A percentile compares a stretch with the other conserved stretches of the same genome.
phyloP scores from a whole-genome alignment of 2,888 invertebrate species.

The Eupithecia subfuscata region DNA sequence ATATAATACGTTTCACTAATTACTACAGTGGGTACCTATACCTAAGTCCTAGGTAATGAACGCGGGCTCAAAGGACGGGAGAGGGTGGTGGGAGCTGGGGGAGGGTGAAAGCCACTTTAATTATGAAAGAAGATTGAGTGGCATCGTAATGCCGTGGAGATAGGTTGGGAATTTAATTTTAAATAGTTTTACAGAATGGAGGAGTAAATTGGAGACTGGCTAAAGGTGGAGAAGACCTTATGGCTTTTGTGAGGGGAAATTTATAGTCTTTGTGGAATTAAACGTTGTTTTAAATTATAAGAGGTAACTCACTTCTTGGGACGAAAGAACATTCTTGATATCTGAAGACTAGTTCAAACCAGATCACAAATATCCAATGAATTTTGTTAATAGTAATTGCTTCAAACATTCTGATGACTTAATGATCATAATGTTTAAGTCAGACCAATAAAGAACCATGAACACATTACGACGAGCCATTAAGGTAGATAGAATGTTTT shows the following conservation, averaged over 20 bases:
- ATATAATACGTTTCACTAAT: constrained; percentile 53
- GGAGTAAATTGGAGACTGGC: constrained; percentile 12
- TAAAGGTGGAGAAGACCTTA: constrained; percentile 12
- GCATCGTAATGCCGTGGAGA: constrained; percentile 50
- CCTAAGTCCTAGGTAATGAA: constrained; percentile 75
- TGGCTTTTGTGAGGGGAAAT: constrained; percentile 7
- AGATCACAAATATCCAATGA: background rate
- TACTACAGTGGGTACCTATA: constrained; percentile 54
- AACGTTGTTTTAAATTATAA: background rate
- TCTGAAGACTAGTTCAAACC: background rate
- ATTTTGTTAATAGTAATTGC: background rate
- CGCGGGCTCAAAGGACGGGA: constrained; percentile 60
- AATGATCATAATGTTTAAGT: background rate
- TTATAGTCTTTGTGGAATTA: background rate
- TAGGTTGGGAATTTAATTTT: constrained; percentile 42
- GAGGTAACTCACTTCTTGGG: background rate
- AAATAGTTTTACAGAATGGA: constrained; percentile 36
- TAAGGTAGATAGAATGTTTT: background rate
- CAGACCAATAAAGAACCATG: background rate
- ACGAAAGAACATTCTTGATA: background rate
- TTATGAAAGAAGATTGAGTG: constrained; percentile 82
- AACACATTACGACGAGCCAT: background rate
- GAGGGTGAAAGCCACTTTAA: constrained; percentile 76
- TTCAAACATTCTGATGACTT: background rate
- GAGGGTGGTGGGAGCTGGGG: constrained; percentile 46